Conservation (phyloP, 30 jellyfish, hydroid and myxozoan genomes). For the Aurelia aurita region DNA sequence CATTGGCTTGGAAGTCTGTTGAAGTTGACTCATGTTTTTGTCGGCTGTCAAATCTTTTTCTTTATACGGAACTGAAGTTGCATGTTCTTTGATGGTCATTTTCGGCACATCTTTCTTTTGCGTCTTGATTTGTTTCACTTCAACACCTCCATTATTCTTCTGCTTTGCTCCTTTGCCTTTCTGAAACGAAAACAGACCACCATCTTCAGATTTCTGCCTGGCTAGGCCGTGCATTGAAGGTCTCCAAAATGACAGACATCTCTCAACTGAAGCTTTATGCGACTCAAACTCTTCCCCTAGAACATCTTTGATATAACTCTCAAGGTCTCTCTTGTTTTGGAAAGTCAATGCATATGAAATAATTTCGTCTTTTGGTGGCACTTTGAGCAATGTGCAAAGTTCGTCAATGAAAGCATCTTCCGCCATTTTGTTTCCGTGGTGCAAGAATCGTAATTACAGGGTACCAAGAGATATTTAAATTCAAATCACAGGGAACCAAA, state of each 20-base stretch:
- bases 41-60: conserved; percentile 13
- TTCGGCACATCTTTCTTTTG: conserved; percentile 21
- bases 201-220: neutral
- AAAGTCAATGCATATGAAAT: conserved; percentile 59
- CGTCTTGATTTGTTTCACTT: neutral
- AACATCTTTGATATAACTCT: conserved; percentile 35
- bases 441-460: conserved; percentile 19
- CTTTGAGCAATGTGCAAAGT: conserved; percentile 39
- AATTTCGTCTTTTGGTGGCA: conserved; percentile 64
- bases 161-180: neutral
- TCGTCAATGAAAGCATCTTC: conserved; percentile 37
- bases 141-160: conserved; percentile 11
- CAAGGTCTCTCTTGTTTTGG: conserved; percentile 69
- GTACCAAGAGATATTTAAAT: neutral
- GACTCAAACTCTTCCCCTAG: conserved; percentile 19
- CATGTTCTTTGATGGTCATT: conserved; percentile 13
- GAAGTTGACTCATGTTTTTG: neutral
- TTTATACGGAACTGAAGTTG: conserved; percentile 41
- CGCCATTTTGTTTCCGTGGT: conserved; percentile 38
- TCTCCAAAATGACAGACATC: conserved; percentile 61
- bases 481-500: neutral
- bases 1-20: neutral
- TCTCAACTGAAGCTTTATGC: neutral
- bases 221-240: conserved; percentile 34
- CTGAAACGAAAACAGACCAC: conserved; percentile 10